These are phyloP conservation scores for Drosophila chauvacae DNA, from an alignment of 1,140 invertebrate genomes.

Conservation along the genomic window DNA sequence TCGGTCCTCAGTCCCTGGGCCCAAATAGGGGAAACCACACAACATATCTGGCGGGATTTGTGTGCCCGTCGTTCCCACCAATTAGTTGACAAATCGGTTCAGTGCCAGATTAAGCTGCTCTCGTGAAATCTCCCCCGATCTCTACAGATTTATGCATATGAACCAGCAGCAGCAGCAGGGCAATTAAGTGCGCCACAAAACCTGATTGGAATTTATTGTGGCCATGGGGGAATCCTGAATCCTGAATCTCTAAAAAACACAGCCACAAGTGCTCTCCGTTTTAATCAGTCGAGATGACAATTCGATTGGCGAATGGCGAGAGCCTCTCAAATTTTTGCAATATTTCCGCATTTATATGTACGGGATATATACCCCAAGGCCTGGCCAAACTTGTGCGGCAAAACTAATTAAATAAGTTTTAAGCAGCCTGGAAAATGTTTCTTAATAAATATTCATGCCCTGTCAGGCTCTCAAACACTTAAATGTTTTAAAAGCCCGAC, in stretches of 20 bases:
- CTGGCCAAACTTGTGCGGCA: slow-evolving; percentile 1
- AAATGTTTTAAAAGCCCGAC: neutral
- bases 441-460: slow-evolving; percentile 29
- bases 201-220: slow-evolving; percentile 74
- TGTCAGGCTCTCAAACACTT: neutral
- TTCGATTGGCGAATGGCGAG: slow-evolving; percentile 3
- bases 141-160: neutral
- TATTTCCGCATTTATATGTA: neutral
- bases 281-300: slow-evolving; percentile 46
- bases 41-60: slow-evolving; percentile 59
- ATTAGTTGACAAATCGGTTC: slow-evolving; percentile 60
- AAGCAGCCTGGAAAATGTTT: slow-evolving; percentile 2
- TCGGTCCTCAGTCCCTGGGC: neutral
- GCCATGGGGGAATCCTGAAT: slow-evolving; percentile 8
- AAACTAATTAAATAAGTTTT: slow-evolving; percentile 45
- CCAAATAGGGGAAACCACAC: slow-evolving; percentile 49
- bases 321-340: neutral
- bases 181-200: slow-evolving; percentile 72
- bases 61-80: slow-evolving; percentile 48
- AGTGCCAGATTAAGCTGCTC: slow-evolving; percentile 44
- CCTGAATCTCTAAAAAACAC: neutral
- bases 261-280: slow-evolving; percentile 23
- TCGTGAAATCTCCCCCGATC: slow-evolving; percentile 3
- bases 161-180: slow-evolving; percentile 25
- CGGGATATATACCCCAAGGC: neutral